phyloP scores from a whole-genome alignment of 2,797 vertebrate species.

The Notolepis coatsorum region DNA sequence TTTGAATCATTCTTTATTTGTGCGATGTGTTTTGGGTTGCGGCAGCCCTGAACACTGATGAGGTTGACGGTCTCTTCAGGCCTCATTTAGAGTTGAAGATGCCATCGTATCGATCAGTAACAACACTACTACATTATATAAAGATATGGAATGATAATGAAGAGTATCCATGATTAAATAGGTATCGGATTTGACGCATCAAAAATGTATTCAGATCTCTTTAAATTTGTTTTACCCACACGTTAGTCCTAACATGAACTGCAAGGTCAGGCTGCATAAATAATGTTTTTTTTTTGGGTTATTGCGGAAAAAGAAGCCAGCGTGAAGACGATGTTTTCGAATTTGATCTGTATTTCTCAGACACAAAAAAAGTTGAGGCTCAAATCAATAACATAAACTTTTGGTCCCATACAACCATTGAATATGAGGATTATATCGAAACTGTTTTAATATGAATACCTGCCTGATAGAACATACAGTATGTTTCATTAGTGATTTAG shows the following conservation, averaged over 20 bases:
- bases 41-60: slow-evolving; percentile 66
- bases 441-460: no score
- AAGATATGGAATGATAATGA: slow-evolving; percentile 77
- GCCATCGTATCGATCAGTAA: slow-evolving; percentile 66
- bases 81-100: slow-evolving; percentile 53
- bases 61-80: slow-evolving; percentile 56
- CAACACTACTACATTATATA: slow-evolving; percentile 57
- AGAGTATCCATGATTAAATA: slow-evolving; percentile 76
- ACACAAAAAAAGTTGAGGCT: slow-evolving; percentile 6
- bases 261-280: slow-evolving; percentile 68
- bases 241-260: slow-evolving; percentile 41
- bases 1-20: slow-evolving; percentile 40
- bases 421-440: background rate
- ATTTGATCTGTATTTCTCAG: slow-evolving; percentile 27
- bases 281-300: slow-evolving; percentile 44
- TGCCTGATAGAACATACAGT: no score
- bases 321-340: slow-evolving; percentile 19
- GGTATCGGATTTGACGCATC: slow-evolving; percentile 71
- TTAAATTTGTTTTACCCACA: slow-evolving; percentile 66
- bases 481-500: slow-evolving; percentile 16
- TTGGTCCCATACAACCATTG: background rate
- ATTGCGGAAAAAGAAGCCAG: slow-evolving; percentile 27
- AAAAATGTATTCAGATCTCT: slow-evolving; percentile 72
- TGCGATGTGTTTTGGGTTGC: slow-evolving; percentile 36
- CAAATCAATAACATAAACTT: slow-evolving; percentile 17